These are phyloP conservation scores for Ctenosaura bakeri DNA, from an alignment of 2,797 vertebrate species.

Conservation along the genomic window DNA sequence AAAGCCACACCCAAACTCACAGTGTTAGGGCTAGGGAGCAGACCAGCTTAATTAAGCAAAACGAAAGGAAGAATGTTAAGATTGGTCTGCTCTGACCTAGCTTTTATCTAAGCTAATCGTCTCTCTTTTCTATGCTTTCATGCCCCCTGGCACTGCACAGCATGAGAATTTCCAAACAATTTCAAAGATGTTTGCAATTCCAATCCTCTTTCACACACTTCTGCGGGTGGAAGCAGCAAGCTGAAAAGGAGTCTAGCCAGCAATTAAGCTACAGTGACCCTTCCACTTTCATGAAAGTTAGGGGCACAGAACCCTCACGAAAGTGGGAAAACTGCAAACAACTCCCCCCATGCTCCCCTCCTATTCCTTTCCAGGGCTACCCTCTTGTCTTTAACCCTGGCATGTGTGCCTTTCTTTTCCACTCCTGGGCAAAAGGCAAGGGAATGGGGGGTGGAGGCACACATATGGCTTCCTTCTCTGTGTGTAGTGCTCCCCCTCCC, in stretches of 20 bases:
- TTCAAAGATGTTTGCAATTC: neutral
- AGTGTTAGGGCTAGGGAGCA: neutral
- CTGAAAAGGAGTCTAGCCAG: too few relatives aligned
- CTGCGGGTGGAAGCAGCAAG: neutral
- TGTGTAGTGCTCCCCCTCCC: too few relatives aligned
- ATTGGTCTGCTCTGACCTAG: neutral
- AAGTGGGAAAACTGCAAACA: too few relatives aligned
- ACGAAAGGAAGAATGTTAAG: slow-evolving; percentile 22
- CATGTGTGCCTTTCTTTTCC: too few relatives aligned
- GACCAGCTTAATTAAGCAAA: accelerated
- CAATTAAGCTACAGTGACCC: neutral
- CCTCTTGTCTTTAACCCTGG: too few relatives aligned
- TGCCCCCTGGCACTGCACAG: neutral
- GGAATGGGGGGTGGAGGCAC: too few relatives aligned
- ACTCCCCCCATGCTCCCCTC: too few relatives aligned
- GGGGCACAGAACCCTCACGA: too few relatives aligned
- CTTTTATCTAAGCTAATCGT: neutral
- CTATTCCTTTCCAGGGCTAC: too few relatives aligned
- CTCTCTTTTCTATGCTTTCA: neutral
- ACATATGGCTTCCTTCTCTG: too few relatives aligned
- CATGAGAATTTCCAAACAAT: slow-evolving; percentile 4
- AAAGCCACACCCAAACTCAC: neutral
- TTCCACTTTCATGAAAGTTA: too few relatives aligned
- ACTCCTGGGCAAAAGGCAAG: too few relatives aligned
- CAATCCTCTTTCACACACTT: neutral